Base-by-base conservation (phyloP, 2,888 invertebrate genomes). In the Heliconius charithonia region DNA sequence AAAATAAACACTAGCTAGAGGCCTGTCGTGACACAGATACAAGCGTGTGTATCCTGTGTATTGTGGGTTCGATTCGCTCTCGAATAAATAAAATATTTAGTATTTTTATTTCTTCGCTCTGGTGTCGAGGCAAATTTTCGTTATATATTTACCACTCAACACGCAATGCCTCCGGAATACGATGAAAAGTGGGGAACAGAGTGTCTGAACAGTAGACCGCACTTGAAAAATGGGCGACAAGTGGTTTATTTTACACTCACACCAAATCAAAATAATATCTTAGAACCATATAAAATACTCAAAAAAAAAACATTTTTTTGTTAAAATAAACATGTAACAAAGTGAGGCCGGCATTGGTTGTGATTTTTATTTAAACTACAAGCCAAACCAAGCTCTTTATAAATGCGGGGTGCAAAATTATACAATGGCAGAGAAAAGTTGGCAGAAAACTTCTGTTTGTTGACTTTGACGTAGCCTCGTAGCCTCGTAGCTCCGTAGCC, bases 391-490 rank as follows among this genome's bases (percentile, higher is more conserved):
- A 71, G 19, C 62, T 62, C 45, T 74, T 45, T 63, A 65, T 29
- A 73, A 62, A 41, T 63, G 63, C 41, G 41, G 67, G 71, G 62
- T 71, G 37, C 59, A 77, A 71, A 77, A 77, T 71, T 73, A 77
- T 72, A 72, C 77, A 77, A 77, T 77, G 72, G 27, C 56, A 73
- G 32, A 65, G 77, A 77, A 77, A 77, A 77, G 72, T 78, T 78
- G 45, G 78, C 78, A 62, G 62, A 73, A 56, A 59, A 41, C 66
- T 73, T 59, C 56, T 66, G 41, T 77, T 77, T 73, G 41, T 77
- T 77, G 59, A 77, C 77, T 77, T 77, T 66, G 66, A 67, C 78
- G 67, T 74, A 74, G 59, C 73, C 6, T 10, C 66, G 66, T 66
- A 73, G 73, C 59, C 27, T 41, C 73, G 67, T 73, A 72, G 59